Conservation (phyloP, 2,113 vertebrate species). For the Cololabis saira region DNA sequence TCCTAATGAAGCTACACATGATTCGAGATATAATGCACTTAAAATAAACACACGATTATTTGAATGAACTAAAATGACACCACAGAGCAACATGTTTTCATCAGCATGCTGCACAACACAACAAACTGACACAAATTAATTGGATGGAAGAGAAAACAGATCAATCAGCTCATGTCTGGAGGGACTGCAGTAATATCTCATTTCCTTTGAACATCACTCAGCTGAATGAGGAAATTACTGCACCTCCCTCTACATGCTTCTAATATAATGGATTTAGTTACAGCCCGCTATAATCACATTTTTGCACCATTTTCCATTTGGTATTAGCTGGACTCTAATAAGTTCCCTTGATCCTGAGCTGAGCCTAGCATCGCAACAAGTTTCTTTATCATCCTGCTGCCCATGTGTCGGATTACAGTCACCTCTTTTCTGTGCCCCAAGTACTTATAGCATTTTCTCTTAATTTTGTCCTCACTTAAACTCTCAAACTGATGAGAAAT, state of each 20-base stretch:
- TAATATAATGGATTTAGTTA: constrained; percentile 49
- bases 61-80: constrained; percentile 26
- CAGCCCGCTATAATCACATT: constrained; percentile 53
- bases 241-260: constrained; percentile 30
- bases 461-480: constrained; percentile 4
- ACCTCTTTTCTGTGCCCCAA: constrained; percentile 6
- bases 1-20: not conserved
- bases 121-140: constrained; percentile 63
- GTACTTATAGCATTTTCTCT: constrained; percentile 19
- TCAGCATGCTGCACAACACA: constrained; percentile 33
- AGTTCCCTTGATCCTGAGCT: constrained; percentile 52
- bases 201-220: constrained; percentile 70
- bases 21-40: not conserved
- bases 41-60: constrained; percentile 24
- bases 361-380: constrained; percentile 33
- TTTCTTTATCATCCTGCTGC: constrained; percentile 35
- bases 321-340: constrained; percentile 50
- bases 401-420: constrained; percentile 31
- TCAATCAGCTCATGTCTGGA: constrained; percentile 60
- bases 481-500: constrained; percentile 24
- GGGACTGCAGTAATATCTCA: constrained; percentile 56
- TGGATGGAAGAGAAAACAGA: constrained; percentile 54
- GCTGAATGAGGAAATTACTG: constrained; percentile 49
- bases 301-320: constrained; percentile 51
- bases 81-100: constrained; percentile 26